Percentiles rank a stretch among this genome's conserved stretches.
Conservation (phyloP, 2,888 invertebrate genomes). For the Silvanus unidentatus region DNA sequence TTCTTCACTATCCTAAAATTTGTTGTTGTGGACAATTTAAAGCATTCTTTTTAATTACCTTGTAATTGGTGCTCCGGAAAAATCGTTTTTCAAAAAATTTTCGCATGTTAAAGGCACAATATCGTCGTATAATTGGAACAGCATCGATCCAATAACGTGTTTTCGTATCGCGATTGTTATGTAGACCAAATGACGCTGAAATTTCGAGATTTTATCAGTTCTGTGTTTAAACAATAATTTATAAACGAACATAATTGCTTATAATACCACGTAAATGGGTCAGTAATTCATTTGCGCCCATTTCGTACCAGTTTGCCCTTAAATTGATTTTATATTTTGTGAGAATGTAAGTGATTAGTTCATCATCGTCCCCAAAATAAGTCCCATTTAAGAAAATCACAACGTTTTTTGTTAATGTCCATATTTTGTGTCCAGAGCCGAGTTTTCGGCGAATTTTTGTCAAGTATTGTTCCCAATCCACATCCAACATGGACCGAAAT, state of each 20-base stretch:
- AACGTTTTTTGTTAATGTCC: slow-evolving; percentile 47
- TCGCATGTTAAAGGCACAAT: slow-evolving; percentile 54
- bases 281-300: slow-evolving; percentile 46
- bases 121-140: slow-evolving; percentile 53
- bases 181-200: slow-evolving; percentile 54
- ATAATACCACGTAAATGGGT: slow-evolving; percentile 45
- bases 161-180: slow-evolving; percentile 50
- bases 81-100: slow-evolving; percentile 55
- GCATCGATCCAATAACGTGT: slow-evolving; percentile 47
- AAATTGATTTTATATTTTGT: slow-evolving; percentile 47
- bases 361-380: slow-evolving; percentile 51
- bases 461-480: slow-evolving; percentile 40
- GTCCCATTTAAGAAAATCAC: slow-evolving; percentile 49
- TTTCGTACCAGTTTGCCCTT: slow-evolving; percentile 46
- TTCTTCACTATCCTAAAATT: slow-evolving; percentile 60
- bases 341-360: slow-evolving; percentile 47
- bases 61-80: slow-evolving; percentile 53
- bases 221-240: slow-evolving; percentile 5
- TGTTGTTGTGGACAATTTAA: neutral
- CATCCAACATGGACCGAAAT: slow-evolving; percentile 37
- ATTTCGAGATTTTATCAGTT: slow-evolving; percentile 23
- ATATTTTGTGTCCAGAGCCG: slow-evolving; percentile 44
- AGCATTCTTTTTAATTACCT: slow-evolving; percentile 29
- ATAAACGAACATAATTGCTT: slow-evolving; percentile 25
- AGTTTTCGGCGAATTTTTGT: slow-evolving; percentile 37